A percentile compares a stretch with the other conserved stretches of the same genome.
These are phyloP conservation scores for Furnarius figulus DNA, from an alignment of 2,113 vertebrate species.

Conservation along the genomic window DNA sequence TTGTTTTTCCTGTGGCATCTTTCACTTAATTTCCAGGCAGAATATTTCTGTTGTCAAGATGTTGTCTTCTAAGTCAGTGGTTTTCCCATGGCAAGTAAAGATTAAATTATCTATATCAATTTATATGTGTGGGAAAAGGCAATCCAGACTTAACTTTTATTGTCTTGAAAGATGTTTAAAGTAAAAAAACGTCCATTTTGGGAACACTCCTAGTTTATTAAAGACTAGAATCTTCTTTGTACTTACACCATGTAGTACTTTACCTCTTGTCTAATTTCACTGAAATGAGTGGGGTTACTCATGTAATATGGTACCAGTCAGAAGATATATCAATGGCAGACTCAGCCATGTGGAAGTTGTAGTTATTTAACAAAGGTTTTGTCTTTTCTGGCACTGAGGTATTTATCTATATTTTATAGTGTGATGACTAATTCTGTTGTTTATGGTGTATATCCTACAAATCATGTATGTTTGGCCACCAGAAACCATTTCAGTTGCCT, in stretches of 20 bases:
- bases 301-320: background rate
- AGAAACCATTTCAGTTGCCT: background rate
- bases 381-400: background rate
- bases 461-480: background rate
- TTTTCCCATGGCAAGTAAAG: background rate
- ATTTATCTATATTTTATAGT: background rate
- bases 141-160: background rate
- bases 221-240: background rate
- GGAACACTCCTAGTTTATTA: background rate
- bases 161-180: background rate
- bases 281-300: slow-evolving; percentile 19
- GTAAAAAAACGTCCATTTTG: background rate
- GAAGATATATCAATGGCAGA: background rate
- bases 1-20: background rate
- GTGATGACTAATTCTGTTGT: background rate
- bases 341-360: slow-evolving; percentile 15
- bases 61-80: background rate
- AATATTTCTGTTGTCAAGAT: background rate
- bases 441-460: background rate
- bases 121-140: background rate
- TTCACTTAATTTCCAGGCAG: background rate
- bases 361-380: background rate
- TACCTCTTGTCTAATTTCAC: background rate
- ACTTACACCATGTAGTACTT: background rate
- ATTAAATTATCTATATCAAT: background rate